Conservation (phyloP, 1,140 invertebrate species). For the Formica selysi region DNA sequence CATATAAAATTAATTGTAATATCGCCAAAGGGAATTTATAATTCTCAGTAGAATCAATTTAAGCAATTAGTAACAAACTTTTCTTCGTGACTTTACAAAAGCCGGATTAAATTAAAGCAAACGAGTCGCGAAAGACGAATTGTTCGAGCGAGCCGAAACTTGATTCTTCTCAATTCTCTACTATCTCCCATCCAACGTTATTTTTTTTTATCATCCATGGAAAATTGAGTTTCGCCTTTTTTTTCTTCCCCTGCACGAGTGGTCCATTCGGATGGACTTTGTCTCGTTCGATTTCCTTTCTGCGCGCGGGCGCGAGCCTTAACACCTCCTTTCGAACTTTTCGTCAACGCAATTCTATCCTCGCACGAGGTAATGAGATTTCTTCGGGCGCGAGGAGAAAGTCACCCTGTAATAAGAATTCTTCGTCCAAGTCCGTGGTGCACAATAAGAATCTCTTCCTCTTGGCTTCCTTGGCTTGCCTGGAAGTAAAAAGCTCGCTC, state of each 20-base stretch:
- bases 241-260: constrained; percentile 7
- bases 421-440: constrained; percentile 71
- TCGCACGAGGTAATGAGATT: constrained; percentile 78
- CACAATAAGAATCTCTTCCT: constrained; percentile 73
- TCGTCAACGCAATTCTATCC: constrained; percentile 76
- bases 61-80: constrained; percentile 40
- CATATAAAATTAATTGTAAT: constrained; percentile 26
- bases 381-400: constrained; percentile 72
- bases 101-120: constrained; percentile 45
- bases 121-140: constrained; percentile 57
- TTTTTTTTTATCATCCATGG: constrained; percentile 73
- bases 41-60: constrained; percentile 38
- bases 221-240: constrained; percentile 76
- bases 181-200: constrained; percentile 48
- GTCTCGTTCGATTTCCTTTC: constrained; percentile 74
- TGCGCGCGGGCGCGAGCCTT: constrained; percentile 72
- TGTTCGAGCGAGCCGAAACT: constrained; percentile 51
- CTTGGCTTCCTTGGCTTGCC: constrained; percentile 3
- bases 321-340: constrained; percentile 74
- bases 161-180: constrained; percentile 61
- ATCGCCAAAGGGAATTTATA: constrained; percentile 20
- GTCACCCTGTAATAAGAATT: constrained; percentile 77
- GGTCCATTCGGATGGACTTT: constrained; percentile 70
- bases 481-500: constrained; percentile 21
- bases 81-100: neutral